Conservation (phyloP, 2,888 invertebrate genomes). For the Platycnemis pennipes region DNA sequence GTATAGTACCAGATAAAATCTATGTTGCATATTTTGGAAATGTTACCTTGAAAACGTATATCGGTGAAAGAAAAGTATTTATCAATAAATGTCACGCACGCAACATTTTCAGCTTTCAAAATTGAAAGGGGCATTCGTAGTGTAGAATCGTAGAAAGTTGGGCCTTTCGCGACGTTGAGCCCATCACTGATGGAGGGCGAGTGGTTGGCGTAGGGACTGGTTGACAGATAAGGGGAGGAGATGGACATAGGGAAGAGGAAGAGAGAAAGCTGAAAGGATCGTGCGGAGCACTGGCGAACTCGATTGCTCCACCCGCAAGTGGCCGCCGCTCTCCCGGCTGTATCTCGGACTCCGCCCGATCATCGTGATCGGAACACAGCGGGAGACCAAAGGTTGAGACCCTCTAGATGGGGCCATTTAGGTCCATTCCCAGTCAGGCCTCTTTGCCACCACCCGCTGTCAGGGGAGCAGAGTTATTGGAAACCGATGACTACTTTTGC, state of each 20-base stretch:
- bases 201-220: neutral
- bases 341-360: constrained; percentile 50
- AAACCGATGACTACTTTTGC: constrained; percentile 27
- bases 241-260: neutral
- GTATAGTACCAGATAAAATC: no score
- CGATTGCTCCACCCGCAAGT: neutral
- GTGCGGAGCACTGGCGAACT: neutral
- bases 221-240: constrained; percentile 8
- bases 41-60: no score
- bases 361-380: constrained; percentile 17
- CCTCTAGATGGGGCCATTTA: neutral
- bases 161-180: neutral
- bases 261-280: neutral
- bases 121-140: neutral
- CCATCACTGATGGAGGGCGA: neutral
- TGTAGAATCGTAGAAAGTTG: neutral
- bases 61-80: no score
- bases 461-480: constrained; percentile 22
- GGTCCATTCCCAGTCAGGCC: neutral
- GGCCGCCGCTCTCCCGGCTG: neutral
- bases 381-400: constrained; percentile 15
- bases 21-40: no score
- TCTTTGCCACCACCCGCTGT: constrained; percentile 4
- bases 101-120: neutral
- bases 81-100: neutral